Evolutionary conservation across 2,888 invertebrate genomes (phyloP).

Genomic region (Amphipyra tragopoginis): DNA sequence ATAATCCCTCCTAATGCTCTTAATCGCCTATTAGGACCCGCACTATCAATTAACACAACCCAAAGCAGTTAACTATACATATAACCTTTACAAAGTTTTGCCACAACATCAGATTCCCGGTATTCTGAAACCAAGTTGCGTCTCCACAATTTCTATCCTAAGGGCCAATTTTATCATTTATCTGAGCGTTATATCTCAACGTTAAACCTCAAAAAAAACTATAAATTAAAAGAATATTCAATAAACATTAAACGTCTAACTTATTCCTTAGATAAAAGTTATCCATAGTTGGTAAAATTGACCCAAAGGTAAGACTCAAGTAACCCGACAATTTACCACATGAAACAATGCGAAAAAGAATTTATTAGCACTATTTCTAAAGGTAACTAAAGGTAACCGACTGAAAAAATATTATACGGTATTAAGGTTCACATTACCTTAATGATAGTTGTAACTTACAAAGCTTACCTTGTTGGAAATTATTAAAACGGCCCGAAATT

Average conservation of each 20-base stretch:
- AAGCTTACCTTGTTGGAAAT: constrained; percentile 30
- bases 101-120: background rate
- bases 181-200: no score
- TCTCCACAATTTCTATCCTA: background rate
- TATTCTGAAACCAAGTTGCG: background rate
- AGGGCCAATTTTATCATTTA: no score
- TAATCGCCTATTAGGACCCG: constrained; percentile 5
- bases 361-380: no score
- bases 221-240: no score
- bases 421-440: background rate
- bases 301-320: no score
- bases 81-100: background rate
- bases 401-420: background rate
- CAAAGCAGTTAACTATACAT: constrained; percentile 7
- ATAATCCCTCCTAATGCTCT: constrained; percentile 12
- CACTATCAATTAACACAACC: constrained; percentile 27
- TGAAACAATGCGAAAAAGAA: background rate
- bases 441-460: constrained; percentile 13
- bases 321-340: no score
- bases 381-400: no score
- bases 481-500: constrained; percentile 26
- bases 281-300: no score
- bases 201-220: no score
- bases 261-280: no score
- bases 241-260: no score